phyloP scores from a whole-genome alignment of 2,888 invertebrate genomes.

The Dryocosmus kuriphilus region DNA sequence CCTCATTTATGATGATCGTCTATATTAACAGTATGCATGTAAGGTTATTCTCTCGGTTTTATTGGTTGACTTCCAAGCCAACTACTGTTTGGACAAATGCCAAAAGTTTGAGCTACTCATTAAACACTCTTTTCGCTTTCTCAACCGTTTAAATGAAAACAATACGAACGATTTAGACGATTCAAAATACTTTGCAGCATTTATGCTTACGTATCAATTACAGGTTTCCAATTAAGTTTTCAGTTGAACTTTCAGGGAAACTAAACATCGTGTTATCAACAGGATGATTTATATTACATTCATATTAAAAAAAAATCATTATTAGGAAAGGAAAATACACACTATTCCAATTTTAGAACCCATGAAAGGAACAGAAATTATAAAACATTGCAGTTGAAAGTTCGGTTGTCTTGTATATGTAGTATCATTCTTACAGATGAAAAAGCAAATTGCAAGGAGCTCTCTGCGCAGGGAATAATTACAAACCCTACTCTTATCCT shows the following conservation, averaged over 20 bases:
- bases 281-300: no score
- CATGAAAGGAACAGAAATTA: not conserved
- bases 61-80: constrained; percentile 30
- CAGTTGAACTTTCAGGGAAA: no score
- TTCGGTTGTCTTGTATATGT: not conserved
- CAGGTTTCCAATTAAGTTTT: no score
- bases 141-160: constrained; percentile 8
- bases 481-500: not conserved
- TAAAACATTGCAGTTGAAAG: not conserved
- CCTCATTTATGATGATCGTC: constrained; percentile 19
- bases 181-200: not conserved
- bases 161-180: not conserved
- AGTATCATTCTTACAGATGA: not conserved
- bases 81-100: not conserved
- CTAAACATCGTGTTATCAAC: no score
- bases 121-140: constrained; percentile 3
- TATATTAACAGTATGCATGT: constrained; percentile 1
- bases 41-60: constrained; percentile 13
- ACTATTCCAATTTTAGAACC: no score
- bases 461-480: not conserved
- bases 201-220: not conserved
- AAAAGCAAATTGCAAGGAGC: not conserved
- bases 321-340: no score
- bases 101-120: constrained; percentile 10
- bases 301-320: no score